Percentiles rank a stretch among this genome's conserved stretches.
phyloP scores from a whole-genome alignment of 2,888 invertebrate species.

The Lutraria lutraria region DNA sequence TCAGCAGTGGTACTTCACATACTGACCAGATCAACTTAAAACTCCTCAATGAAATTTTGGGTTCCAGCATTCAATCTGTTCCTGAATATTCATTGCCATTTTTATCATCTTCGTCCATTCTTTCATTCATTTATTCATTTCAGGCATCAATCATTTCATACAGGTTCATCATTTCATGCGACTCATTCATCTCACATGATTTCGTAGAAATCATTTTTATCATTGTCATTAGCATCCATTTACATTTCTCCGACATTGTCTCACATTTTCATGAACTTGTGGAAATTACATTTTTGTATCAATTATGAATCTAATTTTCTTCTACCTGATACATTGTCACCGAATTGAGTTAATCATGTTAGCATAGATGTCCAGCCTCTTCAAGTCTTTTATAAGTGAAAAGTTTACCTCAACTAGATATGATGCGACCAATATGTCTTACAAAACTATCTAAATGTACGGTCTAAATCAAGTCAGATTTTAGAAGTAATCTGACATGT shows the following conservation, averaged over 20 bases:
- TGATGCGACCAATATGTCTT: not conserved
- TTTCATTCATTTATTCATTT: not conserved
- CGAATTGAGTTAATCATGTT: not conserved
- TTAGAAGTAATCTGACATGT: not conserved
- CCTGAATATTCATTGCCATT: not conserved
- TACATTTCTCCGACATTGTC: not conserved
- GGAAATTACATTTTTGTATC: not conserved
- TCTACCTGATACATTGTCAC: not conserved
- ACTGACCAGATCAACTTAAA: not conserved
- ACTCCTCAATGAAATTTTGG: not conserved
- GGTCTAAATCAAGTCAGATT: not conserved
- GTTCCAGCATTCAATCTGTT: not conserved
- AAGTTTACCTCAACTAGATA: too few species aligned
- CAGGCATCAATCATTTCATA: not conserved
- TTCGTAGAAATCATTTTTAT: not conserved
- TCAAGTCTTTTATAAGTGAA: too few species aligned
- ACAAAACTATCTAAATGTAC: not conserved
- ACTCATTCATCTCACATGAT: not conserved
- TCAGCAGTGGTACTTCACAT: not conserved
- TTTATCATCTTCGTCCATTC: not conserved
- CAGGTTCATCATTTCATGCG: slow-evolving; percentile 17
- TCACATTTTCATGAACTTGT: not conserved
- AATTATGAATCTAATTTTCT: not conserved
- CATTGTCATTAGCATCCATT: not conserved
- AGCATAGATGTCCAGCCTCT: not conserved